A percentile compares a stretch with the other conserved stretches of the same genome.
phyloP scores from a whole-genome alignment of 2,888 invertebrate genomes.

The Trachelus stipa region DNA sequence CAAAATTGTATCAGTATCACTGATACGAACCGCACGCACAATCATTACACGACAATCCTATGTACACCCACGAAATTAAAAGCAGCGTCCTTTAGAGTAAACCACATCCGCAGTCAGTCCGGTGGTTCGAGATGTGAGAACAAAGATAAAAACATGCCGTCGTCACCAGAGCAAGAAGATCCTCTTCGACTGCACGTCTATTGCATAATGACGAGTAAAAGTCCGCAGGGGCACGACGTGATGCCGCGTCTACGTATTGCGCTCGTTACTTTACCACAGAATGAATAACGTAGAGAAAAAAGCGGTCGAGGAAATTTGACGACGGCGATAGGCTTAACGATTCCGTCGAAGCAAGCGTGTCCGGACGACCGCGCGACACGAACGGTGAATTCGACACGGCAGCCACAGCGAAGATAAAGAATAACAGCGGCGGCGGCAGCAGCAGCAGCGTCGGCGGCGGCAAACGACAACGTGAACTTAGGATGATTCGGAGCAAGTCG shows the following conservation, averaged over 20 bases:
- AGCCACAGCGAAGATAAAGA: constrained; percentile 8
- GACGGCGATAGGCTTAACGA: background rate
- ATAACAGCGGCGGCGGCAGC: constrained; percentile 1
- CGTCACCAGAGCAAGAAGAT: constrained; percentile 30
- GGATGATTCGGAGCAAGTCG: constrained; percentile 28
- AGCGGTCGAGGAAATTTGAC: background rate
- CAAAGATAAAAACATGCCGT: constrained; percentile 39
- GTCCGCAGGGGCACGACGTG: constrained; percentile 17
- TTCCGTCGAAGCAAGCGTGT: background rate
- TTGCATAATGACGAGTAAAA: constrained; percentile 64
- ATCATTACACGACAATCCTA: background rate
- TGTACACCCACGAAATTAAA: constrained; percentile 48
- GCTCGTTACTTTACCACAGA: background rate
- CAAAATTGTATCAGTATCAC: background rate
- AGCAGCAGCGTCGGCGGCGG: constrained; percentile 27
- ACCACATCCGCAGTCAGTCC: constrained; percentile 12
- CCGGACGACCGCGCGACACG: background rate
- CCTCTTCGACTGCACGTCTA: constrained; percentile 38
- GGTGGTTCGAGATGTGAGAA: constrained; percentile 29
- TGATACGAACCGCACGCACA: background rate
- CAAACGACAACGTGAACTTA: constrained; percentile 28
- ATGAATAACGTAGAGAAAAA: background rate
- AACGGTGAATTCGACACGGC: background rate
- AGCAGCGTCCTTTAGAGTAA: constrained; percentile 29
- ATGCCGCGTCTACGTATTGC: constrained; percentile 15